Conservation (phyloP, 2,797 vertebrate genomes). For the Helicolenus hilgendorfi region DNA sequence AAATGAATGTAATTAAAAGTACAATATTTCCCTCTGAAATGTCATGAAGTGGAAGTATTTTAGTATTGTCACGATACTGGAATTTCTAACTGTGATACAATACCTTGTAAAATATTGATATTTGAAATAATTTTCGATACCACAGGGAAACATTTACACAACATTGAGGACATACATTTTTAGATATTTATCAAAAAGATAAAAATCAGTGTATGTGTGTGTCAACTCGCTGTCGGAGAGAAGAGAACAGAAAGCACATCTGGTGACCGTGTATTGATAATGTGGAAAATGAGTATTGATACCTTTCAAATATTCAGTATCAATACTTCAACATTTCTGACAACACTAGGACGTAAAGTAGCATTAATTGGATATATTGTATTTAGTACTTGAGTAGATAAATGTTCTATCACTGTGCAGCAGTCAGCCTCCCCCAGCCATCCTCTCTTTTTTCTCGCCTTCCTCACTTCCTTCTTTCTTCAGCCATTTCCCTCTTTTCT, state of each 20-base stretch:
- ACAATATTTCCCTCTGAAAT: not conserved
- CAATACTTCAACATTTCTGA: not conserved
- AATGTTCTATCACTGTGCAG: not conserved
- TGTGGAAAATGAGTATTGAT: fast-evolving
- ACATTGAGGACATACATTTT: not conserved
- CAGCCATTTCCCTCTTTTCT: slow-evolving; percentile 41
- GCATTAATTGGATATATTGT: not conserved
- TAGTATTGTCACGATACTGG: too few species aligned
- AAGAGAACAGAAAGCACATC: too few species aligned
- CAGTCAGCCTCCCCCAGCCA: not conserved
- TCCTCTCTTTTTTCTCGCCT: slow-evolving; percentile 13
- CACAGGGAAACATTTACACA: fast-evolving
- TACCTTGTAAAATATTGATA: too few species aligned
- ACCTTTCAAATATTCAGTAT: not conserved
- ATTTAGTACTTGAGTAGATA: not conserved
- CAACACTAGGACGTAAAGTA: not conserved
- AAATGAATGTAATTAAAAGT: not conserved
- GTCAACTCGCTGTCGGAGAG: not conserved
- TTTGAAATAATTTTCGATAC: not conserved
- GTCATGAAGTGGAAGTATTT: not conserved
- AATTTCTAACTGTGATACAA: not conserved
- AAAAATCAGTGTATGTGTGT: not conserved
- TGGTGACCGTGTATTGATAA: too few species aligned
- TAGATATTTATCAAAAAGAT: not conserved
- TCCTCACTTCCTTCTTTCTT: slow-evolving; percentile 7